Evolutionary conservation across 2,797 vertebrate species (phyloP), one percentile per base, ranked within the genome.

Genomic region (Tapera naevia): DNA sequence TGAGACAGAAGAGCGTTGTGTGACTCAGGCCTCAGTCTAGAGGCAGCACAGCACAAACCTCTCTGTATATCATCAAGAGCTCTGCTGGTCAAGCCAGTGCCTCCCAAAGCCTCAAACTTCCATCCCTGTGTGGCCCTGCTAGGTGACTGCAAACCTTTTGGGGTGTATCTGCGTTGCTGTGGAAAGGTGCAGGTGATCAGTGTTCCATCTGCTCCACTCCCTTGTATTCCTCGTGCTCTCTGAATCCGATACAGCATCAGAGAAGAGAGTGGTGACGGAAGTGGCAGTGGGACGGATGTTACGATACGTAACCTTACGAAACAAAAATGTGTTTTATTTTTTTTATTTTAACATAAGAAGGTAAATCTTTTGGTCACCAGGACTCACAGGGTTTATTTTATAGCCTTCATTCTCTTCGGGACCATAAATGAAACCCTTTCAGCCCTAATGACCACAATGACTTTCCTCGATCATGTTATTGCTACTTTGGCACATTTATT

Each of bases 401-500:
- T 85, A 97, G 95, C 97, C 78, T 97, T 98, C 97, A 58, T 93
- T 97, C 95, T 97, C 96, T 96, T 97, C 30, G 57, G 93, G 95
- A 85, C 97, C 97, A 96, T 98, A 98, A 98, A 98, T 97, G 98
- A 98, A 98, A 97, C 93, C 97, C 97, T 98, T 97, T 98, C 98
- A 98, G 98, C 97, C 98, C 97, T 98, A 98, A 98, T 98, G 98
- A 98, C 97, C 98, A 98, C 97, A 96, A 81, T 97, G 98, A 98
- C 97, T 98, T 98, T 98, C 97, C 97, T 97, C 65, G 95, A 98
- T 98, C 98, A 96, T 97, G 97, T 98, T 98, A 98, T 98, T 98
- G 98, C 98, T 97, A 94, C 96, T 97, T 97, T 97, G 98, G 98
- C 98, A 98, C 99, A 98, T 99, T 99, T 99, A 99, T 99, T 98